Base-by-base conservation (phyloP, 30 jellyfish, hydroid and myxozoan species). In the Cassiopea andromeda region DNA sequence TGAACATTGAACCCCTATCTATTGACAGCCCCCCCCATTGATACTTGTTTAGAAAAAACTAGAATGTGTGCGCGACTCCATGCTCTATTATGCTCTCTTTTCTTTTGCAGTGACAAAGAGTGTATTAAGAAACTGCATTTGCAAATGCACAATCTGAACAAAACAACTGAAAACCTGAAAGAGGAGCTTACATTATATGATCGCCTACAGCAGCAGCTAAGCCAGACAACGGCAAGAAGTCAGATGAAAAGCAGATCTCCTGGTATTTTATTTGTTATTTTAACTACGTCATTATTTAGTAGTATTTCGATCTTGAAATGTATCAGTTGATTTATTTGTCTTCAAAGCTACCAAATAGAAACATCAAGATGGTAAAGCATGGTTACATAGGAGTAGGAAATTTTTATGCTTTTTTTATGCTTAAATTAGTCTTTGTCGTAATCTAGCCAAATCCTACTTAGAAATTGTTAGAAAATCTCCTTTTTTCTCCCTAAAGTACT, bases 171-270 rank as follows among this genome's bases (percentile, higher is more conserved):
- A 6, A 96, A 83, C 47, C 59, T 96, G 69, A 85, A 89, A 43
- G 81, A 78, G 46, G 99, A 96, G 80, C 90, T 96, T 58, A 38
- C 90, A 16, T 84, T 89, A 14, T 91, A 96, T 77, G 99, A 96
- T 88, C 94, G 92, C 6, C 92, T 96, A 49, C 98, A 92, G 69
- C 93, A 92, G 83, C 97, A 89, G 16, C 79, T 92, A 44, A 83
- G 85, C 16, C 69, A 94, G 69, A 80, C 93, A 10, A 84, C 85
- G 13, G 87, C 85, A 45, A 75, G 84, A 43, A 76, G 76, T 66
- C 89, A 76, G 66, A 67, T 85, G 17, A 83, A 73, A 60, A 83
- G 93, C 73, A 50, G 67, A 47, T 90, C 97, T 6, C 97, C 97
- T 17, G 97, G 97, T 90, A 83, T 27, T 77, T 8, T 70, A 2